Base-by-base conservation (phyloP, 53 echinoderm and acorn worm genomes). In the Temnopleurus reevesii region DNA sequence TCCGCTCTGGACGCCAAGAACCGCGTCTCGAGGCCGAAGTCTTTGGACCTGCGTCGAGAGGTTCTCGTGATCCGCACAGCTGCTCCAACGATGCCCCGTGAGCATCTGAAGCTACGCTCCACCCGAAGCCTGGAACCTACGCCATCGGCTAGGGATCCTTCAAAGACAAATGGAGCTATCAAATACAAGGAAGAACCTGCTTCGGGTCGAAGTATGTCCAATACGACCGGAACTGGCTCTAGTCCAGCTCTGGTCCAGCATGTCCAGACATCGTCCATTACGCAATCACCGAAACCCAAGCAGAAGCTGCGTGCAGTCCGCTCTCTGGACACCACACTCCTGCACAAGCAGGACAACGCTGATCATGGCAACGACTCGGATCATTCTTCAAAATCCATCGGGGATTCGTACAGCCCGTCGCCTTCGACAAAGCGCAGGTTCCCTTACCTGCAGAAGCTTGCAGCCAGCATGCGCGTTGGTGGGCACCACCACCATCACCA, bases 241-340 rank as follows among this genome's bases (percentile, higher is more conserved):
- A 83, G 83, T 83, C 46, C 85, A 45, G 60, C 60, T 41, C 27
- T 85, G 45, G 46, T 34, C 46, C 60, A 59, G 61, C 27, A 59
- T 25, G 46, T 34, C 46, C 60, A 59, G 61, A 60, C 24, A 2
- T 33, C 88, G 45, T 27, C 51, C 8, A 33, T 0, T 18, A 19
- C 66, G 3, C 88, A 87, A 12, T n/a, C 45, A 1, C 71, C 88
- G 4, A 87, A 87, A 21, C 65, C 65, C 29, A 87, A 87, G 30
- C 88, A 87, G 47, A 87, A 87, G 71, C 88, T 87, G 33, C 88
- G 88, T 19, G 88, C 88, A 19, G 88, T 87, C 9, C 88, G 88
- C 2, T 87, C 88, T 24, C 35, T 87, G 49, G 88, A 87, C 24
- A 87, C 88, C 31, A 66, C 88, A 7, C 88, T 66, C 21, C 51